These are phyloP conservation scores for Cheilosia soror DNA, from an alignment of 2,888 invertebrate species.

Conservation along the genomic window DNA sequence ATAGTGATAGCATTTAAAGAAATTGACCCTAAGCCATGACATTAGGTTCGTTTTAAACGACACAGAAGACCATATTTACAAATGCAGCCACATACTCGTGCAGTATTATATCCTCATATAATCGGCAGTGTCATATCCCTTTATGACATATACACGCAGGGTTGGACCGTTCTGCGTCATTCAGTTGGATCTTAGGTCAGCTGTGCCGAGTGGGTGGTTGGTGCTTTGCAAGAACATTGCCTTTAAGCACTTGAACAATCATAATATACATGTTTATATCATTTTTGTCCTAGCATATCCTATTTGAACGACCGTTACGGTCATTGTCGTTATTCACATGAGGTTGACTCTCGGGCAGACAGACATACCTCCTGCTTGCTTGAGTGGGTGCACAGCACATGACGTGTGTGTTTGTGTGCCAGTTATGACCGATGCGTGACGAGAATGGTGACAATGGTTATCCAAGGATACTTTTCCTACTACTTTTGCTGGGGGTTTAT, in stretches of 20 bases:
- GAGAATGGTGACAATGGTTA: conserved; percentile 55
- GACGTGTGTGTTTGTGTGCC: conserved; percentile 30
- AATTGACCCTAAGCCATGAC: conserved; percentile 65
- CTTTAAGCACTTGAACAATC: conserved; percentile 66
- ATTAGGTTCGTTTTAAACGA: conserved; percentile 59
- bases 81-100: conserved; percentile 31
- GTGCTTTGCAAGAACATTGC: conserved; percentile 34
- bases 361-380: not conserved
- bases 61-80: conserved; percentile 13
- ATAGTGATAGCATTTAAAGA: conserved; percentile 37
- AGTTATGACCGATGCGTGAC: conserved; percentile 67
- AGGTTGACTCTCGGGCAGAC: conserved; percentile 41
- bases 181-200: conserved; percentile 29
- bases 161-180: conserved; percentile 38
- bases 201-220: conserved; percentile 7
- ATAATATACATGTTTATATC: conserved; percentile 66
- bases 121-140: conserved; percentile 68
- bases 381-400: conserved; percentile 2
- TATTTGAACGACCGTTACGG: conserved; percentile 57
- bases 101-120: conserved; percentile 58
- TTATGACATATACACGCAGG: conserved; percentile 55
- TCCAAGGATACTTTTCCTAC: conserved; percentile 15
- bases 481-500: conserved; percentile 1
- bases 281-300: conserved; percentile 61
- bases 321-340: conserved; percentile 72